Conservation (phyloP, 2,113 vertebrate species). For the Toxostoma redivivum region DNA sequence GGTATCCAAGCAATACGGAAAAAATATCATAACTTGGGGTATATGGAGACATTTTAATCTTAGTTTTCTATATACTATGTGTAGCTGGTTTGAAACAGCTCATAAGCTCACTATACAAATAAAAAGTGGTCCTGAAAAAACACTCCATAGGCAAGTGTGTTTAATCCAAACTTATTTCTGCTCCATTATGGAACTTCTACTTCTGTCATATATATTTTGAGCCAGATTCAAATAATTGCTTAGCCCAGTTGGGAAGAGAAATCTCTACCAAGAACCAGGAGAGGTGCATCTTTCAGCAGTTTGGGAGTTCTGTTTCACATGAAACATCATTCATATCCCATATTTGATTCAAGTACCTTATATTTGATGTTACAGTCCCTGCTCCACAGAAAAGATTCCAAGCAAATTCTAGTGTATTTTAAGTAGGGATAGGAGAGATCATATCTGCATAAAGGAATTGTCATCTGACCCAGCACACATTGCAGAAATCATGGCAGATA, state of each 20-base stretch:
- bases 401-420: not conserved
- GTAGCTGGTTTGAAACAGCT: not conserved
- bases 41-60: not conserved
- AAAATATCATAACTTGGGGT: not conserved
- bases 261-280: not conserved
- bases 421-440: not conserved
- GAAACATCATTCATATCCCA: not conserved
- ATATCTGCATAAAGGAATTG: not conserved
- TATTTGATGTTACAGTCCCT: not conserved
- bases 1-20: not conserved
- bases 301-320: not conserved
- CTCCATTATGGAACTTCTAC: not conserved
- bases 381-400: not conserved
- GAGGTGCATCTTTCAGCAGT: not conserved
- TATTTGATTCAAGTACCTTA: not conserved
- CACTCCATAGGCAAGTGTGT: not conserved
- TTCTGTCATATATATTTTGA: not conserved
- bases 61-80: not conserved
- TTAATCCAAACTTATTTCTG: not conserved
- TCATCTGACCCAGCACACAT: not conserved
- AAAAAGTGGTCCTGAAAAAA: not conserved
- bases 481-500: not conserved
- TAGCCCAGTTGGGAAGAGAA: not conserved
- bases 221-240: not conserved
- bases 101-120: not conserved